phyloP scores from a whole-genome alignment of 2,888 invertebrate species.

The Tricholauxania praeusta region DNA sequence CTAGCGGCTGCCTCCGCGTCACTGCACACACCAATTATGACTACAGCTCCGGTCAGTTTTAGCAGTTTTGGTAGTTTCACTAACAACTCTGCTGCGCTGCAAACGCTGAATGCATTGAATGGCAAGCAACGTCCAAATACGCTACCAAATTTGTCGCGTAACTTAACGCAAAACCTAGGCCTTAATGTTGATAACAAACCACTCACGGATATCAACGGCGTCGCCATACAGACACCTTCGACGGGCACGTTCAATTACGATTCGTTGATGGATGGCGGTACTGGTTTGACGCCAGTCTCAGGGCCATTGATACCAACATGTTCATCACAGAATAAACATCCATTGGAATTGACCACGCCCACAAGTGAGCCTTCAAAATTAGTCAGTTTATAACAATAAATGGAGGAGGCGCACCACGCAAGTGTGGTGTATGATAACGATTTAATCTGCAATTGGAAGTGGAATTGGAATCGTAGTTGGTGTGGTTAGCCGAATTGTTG shows the following conservation, averaged over 20 bases:
- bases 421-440: background rate
- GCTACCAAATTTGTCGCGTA: conserved; percentile 74
- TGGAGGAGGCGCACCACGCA: conserved; percentile 7
- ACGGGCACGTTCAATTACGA: conserved; percentile 92
- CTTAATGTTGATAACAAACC: conserved; percentile 52
- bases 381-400: conserved; percentile 81
- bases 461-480: background rate
- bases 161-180: conserved; percentile 68
- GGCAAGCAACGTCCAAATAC: conserved; percentile 79
- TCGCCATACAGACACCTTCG: conserved; percentile 89
- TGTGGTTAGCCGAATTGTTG: background rate
- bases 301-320: conserved; percentile 78
- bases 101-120: conserved; percentile 45
- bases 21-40: conserved; percentile 65
- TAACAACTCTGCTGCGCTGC: conserved; percentile 49
- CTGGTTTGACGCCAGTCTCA: conserved; percentile 89
- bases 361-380: conserved; percentile 80
- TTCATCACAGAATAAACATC: conserved; percentile 80
- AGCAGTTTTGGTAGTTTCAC: conserved; percentile 43
- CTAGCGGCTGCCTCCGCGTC: conserved; percentile 65
- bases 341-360: conserved; percentile 79
- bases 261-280: conserved; percentile 92
- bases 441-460: background rate
- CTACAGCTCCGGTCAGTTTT: conserved; percentile 53
- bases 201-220: conserved; percentile 78